Evolutionary conservation across 2,113 vertebrate species (phyloP).

Genomic region (Dunckerocampus dactyliophorus): DNA sequence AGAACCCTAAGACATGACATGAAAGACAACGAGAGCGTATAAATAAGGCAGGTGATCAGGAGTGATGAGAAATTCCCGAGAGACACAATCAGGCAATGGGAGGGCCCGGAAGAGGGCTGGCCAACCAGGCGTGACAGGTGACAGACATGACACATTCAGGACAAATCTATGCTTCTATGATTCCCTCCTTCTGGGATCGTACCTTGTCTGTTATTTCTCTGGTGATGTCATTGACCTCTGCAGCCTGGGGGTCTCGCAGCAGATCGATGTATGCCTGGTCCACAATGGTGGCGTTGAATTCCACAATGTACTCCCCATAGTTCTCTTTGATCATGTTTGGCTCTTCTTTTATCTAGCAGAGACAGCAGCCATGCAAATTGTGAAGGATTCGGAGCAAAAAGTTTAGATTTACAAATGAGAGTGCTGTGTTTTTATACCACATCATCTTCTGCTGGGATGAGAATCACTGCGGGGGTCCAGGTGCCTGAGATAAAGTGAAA

Average conservation of each 20-base stretch:
- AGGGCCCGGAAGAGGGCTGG: too few species aligned
- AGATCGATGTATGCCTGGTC: constrained; percentile 74
- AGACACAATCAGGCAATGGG: too few species aligned
- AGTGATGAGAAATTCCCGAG: too few species aligned
- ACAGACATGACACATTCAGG: not conserved
- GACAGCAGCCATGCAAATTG: not conserved
- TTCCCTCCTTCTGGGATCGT: constrained; percentile 12
- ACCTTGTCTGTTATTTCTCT: constrained; percentile 80
- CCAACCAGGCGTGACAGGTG: too few species aligned
- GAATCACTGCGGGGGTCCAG: constrained; percentile 44
- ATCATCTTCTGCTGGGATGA: constrained; percentile 34
- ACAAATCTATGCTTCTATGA: not conserved
- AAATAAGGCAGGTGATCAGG: too few species aligned
- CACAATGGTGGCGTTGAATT: constrained; percentile 82
- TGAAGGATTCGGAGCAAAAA: not conserved
- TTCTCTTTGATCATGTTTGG: constrained; percentile 67
- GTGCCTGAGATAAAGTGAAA: constrained; percentile 45
- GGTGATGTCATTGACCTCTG: constrained; percentile 68
- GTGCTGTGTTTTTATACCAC: constrained; percentile 20
- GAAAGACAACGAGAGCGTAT: too few species aligned
- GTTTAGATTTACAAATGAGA: not conserved
- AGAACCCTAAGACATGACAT: too few species aligned
- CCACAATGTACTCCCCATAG: constrained; percentile 76
- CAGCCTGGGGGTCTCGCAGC: constrained; percentile 65
- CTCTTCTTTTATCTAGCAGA: constrained; percentile 49